Conservation (phyloP, 2,888 invertebrate genomes). For the Carpatolechia fugitivella region DNA sequence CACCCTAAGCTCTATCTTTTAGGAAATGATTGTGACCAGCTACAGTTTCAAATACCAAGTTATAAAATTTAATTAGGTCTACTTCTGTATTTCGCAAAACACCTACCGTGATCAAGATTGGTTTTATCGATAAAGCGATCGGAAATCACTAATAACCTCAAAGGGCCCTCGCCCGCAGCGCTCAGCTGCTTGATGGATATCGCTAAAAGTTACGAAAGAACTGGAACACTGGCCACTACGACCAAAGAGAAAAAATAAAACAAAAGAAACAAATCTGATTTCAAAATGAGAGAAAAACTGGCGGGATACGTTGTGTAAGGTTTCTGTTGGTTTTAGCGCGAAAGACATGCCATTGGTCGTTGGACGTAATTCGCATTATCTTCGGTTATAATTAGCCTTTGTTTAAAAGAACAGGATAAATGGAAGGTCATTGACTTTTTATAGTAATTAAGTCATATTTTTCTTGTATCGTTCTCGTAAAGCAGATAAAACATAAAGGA, state of each 20-base stretch:
- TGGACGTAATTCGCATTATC: slow-evolving; percentile 10
- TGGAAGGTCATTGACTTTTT: slow-evolving; percentile 11
- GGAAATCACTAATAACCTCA: slow-evolving; percentile 25
- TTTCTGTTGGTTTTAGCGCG: slow-evolving; percentile 32
- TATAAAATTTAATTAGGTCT: not conserved
- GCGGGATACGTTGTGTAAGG: slow-evolving; percentile 36
- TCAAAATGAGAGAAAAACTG: slow-evolving; percentile 30
- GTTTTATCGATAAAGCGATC: slow-evolving; percentile 24
- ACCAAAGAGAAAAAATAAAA: slow-evolving; percentile 32
- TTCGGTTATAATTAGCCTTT: slow-evolving; percentile 15
- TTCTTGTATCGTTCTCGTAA: slow-evolving; percentile 6
- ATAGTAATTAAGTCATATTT: slow-evolving; percentile 24
- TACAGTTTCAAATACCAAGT: not conserved
- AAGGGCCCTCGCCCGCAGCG: slow-evolving; percentile 22
- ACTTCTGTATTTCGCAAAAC: not conserved
- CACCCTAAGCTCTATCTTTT: too few relatives aligned
- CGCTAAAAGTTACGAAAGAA: slow-evolving; percentile 40
- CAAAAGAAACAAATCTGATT: not conserved
- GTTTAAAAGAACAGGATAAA: slow-evolving; percentile 9
- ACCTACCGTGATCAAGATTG: not conserved
- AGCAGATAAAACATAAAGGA: slow-evolving; percentile 7
- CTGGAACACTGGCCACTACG: slow-evolving; percentile 35
- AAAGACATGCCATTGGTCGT: slow-evolving; percentile 14
- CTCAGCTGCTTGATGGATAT: slow-evolving; percentile 29
- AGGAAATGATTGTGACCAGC: too few relatives aligned